These are phyloP conservation scores for Cichlasoma orientale DNA, from an alignment of 2,797 vertebrate genomes.

Conservation along the genomic window DNA sequence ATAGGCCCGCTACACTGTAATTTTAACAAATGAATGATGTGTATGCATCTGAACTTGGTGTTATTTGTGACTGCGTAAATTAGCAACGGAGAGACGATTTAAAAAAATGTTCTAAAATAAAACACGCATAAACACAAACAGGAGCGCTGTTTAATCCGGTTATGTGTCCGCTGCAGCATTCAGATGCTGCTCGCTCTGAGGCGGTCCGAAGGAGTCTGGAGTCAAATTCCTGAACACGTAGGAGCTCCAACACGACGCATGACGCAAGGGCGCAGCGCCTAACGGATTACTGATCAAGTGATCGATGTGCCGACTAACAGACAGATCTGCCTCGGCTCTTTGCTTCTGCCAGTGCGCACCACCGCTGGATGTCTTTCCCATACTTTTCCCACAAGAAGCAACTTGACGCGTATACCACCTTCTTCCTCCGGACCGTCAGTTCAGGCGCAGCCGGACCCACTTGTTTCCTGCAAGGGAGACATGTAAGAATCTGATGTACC, in stretches of 20 bases:
- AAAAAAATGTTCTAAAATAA: neutral
- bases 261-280: constrained; percentile 50
- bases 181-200: constrained; percentile 39
- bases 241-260: constrained; percentile 63
- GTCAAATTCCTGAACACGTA: constrained; percentile 81
- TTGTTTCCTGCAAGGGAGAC: constrained; percentile 29
- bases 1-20: neutral
- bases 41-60: neutral
- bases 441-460: constrained; percentile 20
- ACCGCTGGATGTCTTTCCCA: neutral
- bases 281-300: constrained; percentile 48
- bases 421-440: neutral
- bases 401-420: neutral
- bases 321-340: neutral
- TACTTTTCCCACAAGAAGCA: neutral
- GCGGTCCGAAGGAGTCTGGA: constrained; percentile 66
- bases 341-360: neutral
- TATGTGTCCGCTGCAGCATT: neutral
- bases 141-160: neutral
- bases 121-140: neutral
- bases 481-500: neutral
- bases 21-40: neutral
- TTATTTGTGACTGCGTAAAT: neutral
- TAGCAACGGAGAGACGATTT: neutral
- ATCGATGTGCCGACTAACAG: constrained; percentile 5